These are phyloP conservation scores for Diadegma fenestrale DNA, from an alignment of 2,888 invertebrate genomes.

Conservation along the genomic window DNA sequence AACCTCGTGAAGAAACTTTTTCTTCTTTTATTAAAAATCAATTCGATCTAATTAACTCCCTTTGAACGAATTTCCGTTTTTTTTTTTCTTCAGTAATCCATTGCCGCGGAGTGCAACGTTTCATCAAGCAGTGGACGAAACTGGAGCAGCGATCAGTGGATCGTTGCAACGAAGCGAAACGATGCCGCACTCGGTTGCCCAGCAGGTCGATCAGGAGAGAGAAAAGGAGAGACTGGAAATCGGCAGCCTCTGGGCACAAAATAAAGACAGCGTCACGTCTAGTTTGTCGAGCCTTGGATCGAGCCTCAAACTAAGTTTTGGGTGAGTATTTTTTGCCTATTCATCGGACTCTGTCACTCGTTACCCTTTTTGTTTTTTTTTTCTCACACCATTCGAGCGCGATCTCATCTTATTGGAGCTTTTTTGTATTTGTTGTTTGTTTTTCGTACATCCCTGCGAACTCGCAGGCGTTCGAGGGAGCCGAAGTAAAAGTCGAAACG, in stretches of 20 bases:
- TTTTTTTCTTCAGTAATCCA: conserved; percentile 68
- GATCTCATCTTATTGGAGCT: neutral
- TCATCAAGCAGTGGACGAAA: conserved; percentile 82
- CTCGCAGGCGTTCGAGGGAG: neutral
- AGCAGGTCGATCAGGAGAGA: conserved; percentile 82
- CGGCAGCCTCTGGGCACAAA: conserved; percentile 83
- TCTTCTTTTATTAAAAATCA: no score
- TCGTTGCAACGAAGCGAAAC: conserved; percentile 83
- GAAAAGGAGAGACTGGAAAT: conserved; percentile 83
- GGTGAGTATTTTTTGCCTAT: conserved; percentile 86
- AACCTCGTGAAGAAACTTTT: no score
- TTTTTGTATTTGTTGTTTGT: neutral
- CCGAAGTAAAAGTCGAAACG: neutral
- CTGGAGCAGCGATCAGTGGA: conserved; percentile 76
- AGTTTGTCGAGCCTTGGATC: conserved; percentile 93
- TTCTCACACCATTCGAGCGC: conserved; percentile 33
- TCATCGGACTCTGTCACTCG: conserved; percentile 11
- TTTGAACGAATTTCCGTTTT: neutral
- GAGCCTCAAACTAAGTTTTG: conserved; percentile 93
- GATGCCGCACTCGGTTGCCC: conserved; percentile 83
- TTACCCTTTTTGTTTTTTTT: conserved; percentile 71
- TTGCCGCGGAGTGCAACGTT: conserved; percentile 85
- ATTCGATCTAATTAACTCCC: no score
- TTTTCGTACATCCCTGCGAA: neutral
- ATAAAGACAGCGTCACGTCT: conserved; percentile 88